A percentile compares a stretch with the other conserved stretches of the same genome.
These are phyloP conservation scores for Cydia fagiglandana DNA, from an alignment of 1,140 invertebrate genomes.

Conservation along the genomic window DNA sequence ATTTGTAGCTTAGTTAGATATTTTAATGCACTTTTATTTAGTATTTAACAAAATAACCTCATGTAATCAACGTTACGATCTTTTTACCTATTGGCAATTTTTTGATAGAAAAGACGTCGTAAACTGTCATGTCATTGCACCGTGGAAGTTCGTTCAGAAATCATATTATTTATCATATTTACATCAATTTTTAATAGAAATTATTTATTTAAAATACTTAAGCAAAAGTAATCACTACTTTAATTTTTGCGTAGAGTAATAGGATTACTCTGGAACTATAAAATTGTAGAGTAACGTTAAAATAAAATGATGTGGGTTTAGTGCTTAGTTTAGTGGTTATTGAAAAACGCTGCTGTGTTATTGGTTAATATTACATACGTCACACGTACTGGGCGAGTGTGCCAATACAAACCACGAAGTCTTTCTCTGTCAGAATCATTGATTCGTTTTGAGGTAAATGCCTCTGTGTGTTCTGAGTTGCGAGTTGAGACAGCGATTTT, in stretches of 20 bases:
- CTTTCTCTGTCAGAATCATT: constrained; percentile 7
- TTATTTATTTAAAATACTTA: too few species aligned
- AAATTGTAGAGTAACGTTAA: too few species aligned
- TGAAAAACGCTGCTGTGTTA: neutral
- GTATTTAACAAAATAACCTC: neutral
- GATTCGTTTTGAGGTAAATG: constrained; percentile 4
- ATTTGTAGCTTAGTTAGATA: neutral
- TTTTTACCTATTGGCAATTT: constrained; percentile 6
- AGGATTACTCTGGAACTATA: too few species aligned
- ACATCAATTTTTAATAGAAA: neutral
- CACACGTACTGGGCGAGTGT: neutral
- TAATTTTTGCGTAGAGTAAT: too few species aligned
- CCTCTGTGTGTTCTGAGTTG: constrained; percentile 4
- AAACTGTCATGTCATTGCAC: constrained; percentile 17
- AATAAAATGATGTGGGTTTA: too few species aligned
- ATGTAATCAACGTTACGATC: neutral
- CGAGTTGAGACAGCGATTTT: constrained; percentile 29
- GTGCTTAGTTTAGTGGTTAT: too few species aligned
- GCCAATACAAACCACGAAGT: neutral
- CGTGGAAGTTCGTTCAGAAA: constrained; percentile 29
- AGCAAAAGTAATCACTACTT: too few species aligned
- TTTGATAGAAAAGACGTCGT: neutral
- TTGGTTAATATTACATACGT: neutral
- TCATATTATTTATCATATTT: neutral
- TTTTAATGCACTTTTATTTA: neutral